Conservation (phyloP, 2,888 invertebrate species). For the Ornithoptera priamus region DNA sequence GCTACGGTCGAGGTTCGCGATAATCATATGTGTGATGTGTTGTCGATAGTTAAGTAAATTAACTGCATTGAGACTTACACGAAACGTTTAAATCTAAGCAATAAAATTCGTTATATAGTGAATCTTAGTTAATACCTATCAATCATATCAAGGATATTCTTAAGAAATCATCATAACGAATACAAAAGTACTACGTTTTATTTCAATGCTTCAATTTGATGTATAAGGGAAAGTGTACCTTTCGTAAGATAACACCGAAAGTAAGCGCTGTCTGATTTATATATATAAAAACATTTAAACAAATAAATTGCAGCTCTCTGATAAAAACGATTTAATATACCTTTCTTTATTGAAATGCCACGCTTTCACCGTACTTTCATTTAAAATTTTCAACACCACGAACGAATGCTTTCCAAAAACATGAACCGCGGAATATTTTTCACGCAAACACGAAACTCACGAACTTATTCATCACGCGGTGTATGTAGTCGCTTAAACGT, state of each 20-base stretch:
- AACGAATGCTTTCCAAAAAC: constrained; percentile 26
- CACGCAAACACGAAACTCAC: too few relatives aligned
- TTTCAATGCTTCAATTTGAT: constrained; percentile 10
- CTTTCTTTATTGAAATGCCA: constrained; percentile 56
- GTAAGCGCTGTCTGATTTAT: neutral
- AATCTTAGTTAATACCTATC: neutral
- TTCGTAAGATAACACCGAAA: neutral
- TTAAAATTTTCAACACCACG: constrained; percentile 20
- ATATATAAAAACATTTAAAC: neutral
- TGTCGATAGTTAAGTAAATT: neutral
- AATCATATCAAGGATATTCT: neutral
- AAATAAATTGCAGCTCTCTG: neutral
- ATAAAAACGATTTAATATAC: constrained; percentile 1
- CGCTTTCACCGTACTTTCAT: constrained; percentile 50
- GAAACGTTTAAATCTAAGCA: neutral
- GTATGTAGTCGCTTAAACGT: neutral
- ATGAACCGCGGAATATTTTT: neutral
- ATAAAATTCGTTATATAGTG: neutral
- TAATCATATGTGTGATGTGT: neutral
- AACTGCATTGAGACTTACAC: neutral
- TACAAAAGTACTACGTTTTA: neutral
- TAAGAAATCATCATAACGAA: neutral
- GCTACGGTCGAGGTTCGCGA: neutral
- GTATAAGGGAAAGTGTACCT: constrained; percentile 4
- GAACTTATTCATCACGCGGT: too few relatives aligned